Evolutionary conservation across 2,797 vertebrate species (phyloP).

Genomic region (Denticeps clupeoides): DNA sequence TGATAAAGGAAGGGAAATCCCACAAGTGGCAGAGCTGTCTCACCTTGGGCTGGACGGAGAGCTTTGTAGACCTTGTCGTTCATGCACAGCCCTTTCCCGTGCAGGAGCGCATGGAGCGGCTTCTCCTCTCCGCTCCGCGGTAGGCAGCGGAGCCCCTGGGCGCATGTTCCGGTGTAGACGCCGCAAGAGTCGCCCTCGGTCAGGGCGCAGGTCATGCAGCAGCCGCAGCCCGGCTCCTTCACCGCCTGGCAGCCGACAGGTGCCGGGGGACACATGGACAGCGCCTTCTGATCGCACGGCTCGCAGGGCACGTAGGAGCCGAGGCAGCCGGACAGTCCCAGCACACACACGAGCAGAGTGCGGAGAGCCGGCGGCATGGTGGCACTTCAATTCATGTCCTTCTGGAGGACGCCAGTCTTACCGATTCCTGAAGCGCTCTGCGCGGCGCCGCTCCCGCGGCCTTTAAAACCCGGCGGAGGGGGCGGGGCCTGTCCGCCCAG

Average conservation of each 20-base stretch:
- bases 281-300: constrained; percentile 78
- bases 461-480: no score
- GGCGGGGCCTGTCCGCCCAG: no score
- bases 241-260: constrained; percentile 79
- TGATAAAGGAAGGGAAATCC: no score
- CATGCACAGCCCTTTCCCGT: constrained; percentile 79
- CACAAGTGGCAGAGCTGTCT: no score
- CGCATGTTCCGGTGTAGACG: constrained; percentile 87
- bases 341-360: constrained; percentile 55
- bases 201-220: constrained; percentile 89
- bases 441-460: no score
- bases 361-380: constrained; percentile 56
- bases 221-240: constrained; percentile 91
- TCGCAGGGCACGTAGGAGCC: constrained; percentile 84
- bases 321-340: constrained; percentile 54
- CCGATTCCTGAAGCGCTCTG: no score
- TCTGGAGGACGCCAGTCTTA: no score
- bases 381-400: constrained; percentile 8
- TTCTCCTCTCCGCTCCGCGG: constrained; percentile 85
- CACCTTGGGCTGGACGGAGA: constrained; percentile 49
- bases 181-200: constrained; percentile 79
- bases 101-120: constrained; percentile 85
- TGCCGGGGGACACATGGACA: constrained; percentile 77
- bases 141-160: constrained; percentile 79
- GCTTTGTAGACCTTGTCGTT: constrained; percentile 79